Evolutionary conservation across 30 jellyfish, hydroid and myxozoan genomes (phyloP).

Genomic region (Phacellophora camtschatica): DNA sequence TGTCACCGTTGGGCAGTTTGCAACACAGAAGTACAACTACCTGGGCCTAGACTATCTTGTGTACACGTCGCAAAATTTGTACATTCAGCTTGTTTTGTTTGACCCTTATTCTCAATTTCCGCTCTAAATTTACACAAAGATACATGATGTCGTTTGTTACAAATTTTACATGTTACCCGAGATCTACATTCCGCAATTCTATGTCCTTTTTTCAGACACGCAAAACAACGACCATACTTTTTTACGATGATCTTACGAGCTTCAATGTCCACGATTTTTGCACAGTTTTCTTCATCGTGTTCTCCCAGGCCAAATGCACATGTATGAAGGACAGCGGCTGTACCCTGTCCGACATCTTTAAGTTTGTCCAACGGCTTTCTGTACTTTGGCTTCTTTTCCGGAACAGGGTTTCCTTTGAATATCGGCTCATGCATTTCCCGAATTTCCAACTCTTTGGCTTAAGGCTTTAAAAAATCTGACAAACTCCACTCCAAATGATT

Average conservation of each 20-base stretch:
- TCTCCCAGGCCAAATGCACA: no score
- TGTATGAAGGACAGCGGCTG: background rate
- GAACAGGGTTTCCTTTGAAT: background rate
- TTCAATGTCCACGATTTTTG: background rate
- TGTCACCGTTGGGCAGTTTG: slow-evolving; percentile 6
- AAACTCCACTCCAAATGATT: background rate
- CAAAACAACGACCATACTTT: slow-evolving; percentile 11
- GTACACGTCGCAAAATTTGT: background rate
- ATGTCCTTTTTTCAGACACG: background rate
- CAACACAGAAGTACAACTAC: background rate
- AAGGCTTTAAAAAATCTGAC: background rate
- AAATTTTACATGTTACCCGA: background rate
- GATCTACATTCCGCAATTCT: slow-evolving; percentile 2
- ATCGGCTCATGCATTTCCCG: background rate
- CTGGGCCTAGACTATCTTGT: background rate
- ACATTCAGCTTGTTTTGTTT: background rate
- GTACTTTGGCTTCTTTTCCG: background rate
- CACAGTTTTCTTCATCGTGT: background rate
- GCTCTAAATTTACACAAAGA: background rate
- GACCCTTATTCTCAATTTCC: background rate
- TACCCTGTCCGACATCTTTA: background rate
- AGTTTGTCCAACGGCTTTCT: background rate
- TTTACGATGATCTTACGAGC: background rate
- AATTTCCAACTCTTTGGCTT: background rate
- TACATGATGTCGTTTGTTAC: slow-evolving; percentile 2